Evolutionary conservation across 2,113 vertebrate species (phyloP).

Genomic region (Pelecanus crispus): DNA sequence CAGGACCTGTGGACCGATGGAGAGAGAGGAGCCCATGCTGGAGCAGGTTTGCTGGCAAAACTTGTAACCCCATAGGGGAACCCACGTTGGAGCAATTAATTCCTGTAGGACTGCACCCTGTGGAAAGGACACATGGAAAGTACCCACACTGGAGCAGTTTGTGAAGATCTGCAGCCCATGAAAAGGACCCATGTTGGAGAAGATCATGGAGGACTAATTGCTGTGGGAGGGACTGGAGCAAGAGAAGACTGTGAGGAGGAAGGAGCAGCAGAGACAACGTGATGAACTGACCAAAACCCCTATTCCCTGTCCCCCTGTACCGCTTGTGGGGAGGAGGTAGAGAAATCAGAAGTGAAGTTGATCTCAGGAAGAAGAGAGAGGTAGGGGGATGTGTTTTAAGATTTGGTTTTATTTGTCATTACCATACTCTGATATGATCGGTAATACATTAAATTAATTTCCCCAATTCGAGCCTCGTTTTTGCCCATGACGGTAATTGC

Average conservation of each 20-base stretch:
- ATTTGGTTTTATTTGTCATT: neutral
- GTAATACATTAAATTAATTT: neutral
- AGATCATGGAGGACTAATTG: neutral
- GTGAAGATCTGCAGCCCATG: neutral
- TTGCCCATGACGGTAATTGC: neutral
- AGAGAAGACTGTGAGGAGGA: neutral
- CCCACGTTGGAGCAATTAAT: fast-evolving
- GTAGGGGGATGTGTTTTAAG: neutral
- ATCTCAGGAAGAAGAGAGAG: neutral
- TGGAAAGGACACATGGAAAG: neutral
- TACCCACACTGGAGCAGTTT: fast-evolving
- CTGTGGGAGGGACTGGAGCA: neutral
- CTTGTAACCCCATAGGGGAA: neutral
- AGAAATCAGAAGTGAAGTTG: neutral
- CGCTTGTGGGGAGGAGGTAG: fast-evolving
- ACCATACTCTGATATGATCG: neutral
- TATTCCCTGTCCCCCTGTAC: neutral
- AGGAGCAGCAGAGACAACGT: fast-evolving
- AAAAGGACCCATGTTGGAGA: neutral
- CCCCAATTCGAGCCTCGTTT: neutral
- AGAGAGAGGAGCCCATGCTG: no score
- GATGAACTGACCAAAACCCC: neutral
- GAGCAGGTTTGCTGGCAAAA: neutral
- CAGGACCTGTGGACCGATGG: neutral
- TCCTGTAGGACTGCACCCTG: neutral